phyloP scores from a whole-genome alignment of 2,797 vertebrate genomes.

The Nasua narica region DNA sequence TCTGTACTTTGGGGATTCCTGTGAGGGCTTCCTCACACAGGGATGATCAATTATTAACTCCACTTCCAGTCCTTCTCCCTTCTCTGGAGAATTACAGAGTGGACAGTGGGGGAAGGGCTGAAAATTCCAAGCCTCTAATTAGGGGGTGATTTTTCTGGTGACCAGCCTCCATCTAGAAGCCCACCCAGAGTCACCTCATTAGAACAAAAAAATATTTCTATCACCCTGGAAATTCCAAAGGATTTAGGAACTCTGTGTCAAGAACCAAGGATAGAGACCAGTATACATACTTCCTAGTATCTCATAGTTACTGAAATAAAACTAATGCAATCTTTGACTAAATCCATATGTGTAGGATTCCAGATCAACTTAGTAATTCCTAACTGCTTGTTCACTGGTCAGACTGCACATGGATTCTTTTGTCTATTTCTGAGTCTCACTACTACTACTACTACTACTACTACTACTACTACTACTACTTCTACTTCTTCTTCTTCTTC shows the following conservation, averaged over 20 bases:
- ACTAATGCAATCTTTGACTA: background rate
- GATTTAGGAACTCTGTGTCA: background rate
- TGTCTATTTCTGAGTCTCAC: background rate
- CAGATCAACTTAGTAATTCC: background rate
- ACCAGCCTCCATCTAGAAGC: background rate
- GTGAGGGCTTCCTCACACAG: background rate
- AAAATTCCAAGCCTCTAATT: background rate
- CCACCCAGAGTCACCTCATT: background rate
- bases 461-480: too few species aligned
- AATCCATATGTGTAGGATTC: background rate
- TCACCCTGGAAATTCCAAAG: background rate
- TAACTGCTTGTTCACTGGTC: background rate
- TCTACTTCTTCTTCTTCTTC: too few species aligned
- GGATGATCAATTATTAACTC: background rate
- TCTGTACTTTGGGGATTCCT: background rate
- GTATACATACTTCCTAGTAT: background rate
- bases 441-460: too few species aligned
- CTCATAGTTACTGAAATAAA: background rate
- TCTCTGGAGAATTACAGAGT: background rate
- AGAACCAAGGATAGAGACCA: background rate
- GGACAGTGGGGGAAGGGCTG: background rate
- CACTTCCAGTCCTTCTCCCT: background rate
- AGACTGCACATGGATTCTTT: background rate
- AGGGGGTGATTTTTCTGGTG: background rate
- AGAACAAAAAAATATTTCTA: background rate